phyloP scores from a whole-genome alignment of 2,888 invertebrate genomes.

The Euphydryas editha region DNA sequence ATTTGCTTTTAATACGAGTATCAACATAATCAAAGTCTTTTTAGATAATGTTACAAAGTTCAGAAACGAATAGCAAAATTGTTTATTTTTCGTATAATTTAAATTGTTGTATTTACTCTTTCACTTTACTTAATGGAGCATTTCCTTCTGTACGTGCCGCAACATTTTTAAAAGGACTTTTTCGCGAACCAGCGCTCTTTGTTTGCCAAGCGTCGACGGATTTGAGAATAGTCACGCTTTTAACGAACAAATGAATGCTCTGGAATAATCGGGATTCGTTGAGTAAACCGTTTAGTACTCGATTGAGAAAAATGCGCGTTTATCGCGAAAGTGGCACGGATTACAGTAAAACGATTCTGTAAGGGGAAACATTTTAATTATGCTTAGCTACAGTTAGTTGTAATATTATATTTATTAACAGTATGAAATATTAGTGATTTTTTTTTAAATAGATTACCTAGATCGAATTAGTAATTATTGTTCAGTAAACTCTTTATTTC shows the following conservation, averaged over 20 bases:
- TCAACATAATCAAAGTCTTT: neutral
- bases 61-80: conserved; percentile 24
- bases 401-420: too few species aligned
- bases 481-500: too few species aligned
- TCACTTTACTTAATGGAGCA: conserved; percentile 81
- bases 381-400: neutral
- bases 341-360: conserved; percentile 25
- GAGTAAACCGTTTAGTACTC: conserved; percentile 70
- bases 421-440: too few species aligned
- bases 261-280: conserved; percentile 69
- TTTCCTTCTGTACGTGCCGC: conserved; percentile 79
- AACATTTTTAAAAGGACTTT: conserved; percentile 84
- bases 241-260: conserved; percentile 75
- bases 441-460: too few species aligned
- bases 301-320: conserved; percentile 51
- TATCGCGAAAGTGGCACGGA: conserved; percentile 36
- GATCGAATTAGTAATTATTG: too few species aligned
- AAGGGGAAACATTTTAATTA: neutral
- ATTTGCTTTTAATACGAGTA: conserved; percentile 22
- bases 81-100: conserved; percentile 61
- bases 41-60: neutral
- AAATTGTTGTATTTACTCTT: conserved; percentile 81
- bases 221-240: conserved; percentile 73
- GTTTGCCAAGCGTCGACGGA: conserved; percentile 68
- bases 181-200: conserved; percentile 73